Conservation (phyloP, 2,113 vertebrate species). For the Garra rufa region DNA sequence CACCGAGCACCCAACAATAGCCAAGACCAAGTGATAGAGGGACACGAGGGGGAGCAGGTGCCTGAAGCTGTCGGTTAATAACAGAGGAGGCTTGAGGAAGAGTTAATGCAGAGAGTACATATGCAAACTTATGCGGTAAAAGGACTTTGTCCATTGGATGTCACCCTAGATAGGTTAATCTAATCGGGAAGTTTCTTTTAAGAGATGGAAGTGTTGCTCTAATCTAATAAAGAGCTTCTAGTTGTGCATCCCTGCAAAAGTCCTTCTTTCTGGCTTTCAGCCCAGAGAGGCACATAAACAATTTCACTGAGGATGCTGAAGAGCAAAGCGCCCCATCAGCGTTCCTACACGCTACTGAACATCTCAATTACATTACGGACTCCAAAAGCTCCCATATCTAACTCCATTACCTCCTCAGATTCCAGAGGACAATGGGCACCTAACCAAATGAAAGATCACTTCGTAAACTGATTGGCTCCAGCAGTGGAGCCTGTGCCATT, state of each 20-base stretch:
- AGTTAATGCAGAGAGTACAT: slow-evolving; percentile 35
- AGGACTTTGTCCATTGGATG: neutral
- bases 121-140: slow-evolving; percentile 42
- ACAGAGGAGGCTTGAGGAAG: slow-evolving; percentile 40
- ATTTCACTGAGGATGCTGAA: slow-evolving; percentile 7
- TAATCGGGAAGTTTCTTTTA: neutral
- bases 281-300: slow-evolving; percentile 22
- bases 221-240: slow-evolving; percentile 37
- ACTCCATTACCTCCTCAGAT: slow-evolving; percentile 15
- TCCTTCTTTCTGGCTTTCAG: slow-evolving; percentile 25
- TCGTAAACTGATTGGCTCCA: neutral
- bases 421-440: slow-evolving; percentile 17
- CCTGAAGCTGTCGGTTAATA: slow-evolving; percentile 57
- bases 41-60: slow-evolving; percentile 8
- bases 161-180: neutral
- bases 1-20: slow-evolving; percentile 71
- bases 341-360: slow-evolving; percentile 15
- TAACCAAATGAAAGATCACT: slow-evolving; percentile 19
- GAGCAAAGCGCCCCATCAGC: slow-evolving; percentile 31
- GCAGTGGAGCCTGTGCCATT: neutral
- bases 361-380: slow-evolving; percentile 2
- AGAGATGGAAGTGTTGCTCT: slow-evolving; percentile 25
- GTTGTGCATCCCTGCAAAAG: neutral
- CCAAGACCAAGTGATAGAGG: slow-evolving; percentile 62
- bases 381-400: neutral